A percentile compares a stretch with the other conserved stretches of the same genome.
Conservation (phyloP, 2,113 vertebrate species). For the Todiramphus saurophagus region DNA sequence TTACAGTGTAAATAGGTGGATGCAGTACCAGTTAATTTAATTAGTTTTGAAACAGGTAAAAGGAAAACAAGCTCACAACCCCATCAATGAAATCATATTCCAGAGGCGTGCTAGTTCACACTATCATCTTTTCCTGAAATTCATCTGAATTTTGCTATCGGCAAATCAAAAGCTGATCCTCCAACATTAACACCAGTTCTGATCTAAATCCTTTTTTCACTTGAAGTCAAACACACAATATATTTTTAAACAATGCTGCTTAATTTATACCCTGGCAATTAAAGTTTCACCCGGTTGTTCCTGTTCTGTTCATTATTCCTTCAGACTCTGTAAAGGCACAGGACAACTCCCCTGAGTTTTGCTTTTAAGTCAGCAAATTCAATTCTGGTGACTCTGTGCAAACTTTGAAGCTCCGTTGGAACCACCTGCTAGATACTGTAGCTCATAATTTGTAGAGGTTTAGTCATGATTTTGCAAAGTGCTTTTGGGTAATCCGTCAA, state of each 20-base stretch:
- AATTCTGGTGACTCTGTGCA: not conserved
- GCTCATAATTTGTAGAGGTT: not conserved
- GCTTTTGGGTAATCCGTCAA: slow-evolving; percentile 46
- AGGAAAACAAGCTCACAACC: not conserved
- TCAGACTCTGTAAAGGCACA: not conserved
- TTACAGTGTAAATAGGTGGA: slow-evolving; percentile 10
- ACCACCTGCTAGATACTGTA: not conserved
- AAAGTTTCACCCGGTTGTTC: not conserved
- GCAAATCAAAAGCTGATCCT: slow-evolving; percentile 12
- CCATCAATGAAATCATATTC: not conserved
- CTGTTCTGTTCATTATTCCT: not conserved
- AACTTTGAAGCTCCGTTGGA: not conserved
- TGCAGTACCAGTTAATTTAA: not conserved
- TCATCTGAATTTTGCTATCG: slow-evolving; percentile 11
- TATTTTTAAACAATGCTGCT: not conserved
- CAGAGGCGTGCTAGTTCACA: not conserved
- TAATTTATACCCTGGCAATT: not conserved
- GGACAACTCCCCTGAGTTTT: not conserved
- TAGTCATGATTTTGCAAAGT: slow-evolving; percentile 37
- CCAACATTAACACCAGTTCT: slow-evolving; percentile 2
- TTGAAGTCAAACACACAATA: not conserved
- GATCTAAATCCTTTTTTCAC: slow-evolving; percentile 30
- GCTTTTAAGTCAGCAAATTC: slow-evolving; percentile 21
- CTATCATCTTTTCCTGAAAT: not conserved
- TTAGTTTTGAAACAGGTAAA: slow-evolving; percentile 36